These are phyloP conservation scores for Nycticryphes semicollaris DNA, from an alignment of 2,113 vertebrate species.

Conservation along the genomic window DNA sequence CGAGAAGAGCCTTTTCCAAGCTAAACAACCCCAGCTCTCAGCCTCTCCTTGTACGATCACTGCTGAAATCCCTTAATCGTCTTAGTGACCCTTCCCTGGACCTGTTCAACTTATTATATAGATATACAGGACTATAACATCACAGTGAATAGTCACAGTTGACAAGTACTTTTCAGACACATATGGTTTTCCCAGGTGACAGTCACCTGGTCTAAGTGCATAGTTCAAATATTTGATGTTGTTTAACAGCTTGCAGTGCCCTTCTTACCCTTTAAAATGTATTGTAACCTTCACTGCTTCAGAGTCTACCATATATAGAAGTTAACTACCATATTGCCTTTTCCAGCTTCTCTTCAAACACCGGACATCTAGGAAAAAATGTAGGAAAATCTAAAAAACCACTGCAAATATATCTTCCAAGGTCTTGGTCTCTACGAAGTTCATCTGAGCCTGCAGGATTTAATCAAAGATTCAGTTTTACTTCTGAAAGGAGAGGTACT, in stretches of 20 bases:
- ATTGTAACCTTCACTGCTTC: neutral
- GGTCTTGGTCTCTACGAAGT: neutral
- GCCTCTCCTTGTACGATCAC: neutral
- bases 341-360: neutral
- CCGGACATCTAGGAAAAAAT: neutral
- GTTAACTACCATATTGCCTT: neutral
- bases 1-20: neutral
- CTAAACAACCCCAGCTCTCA: neutral
- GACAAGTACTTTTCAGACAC: neutral
- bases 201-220: neutral
- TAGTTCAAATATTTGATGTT: neutral
- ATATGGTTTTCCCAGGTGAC: neutral
- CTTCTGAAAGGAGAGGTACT: neutral
- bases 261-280: neutral
- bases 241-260: neutral
- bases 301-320: neutral
- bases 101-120: neutral
- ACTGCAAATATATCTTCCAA: neutral
- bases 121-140: neutral
- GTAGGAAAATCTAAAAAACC: neutral
- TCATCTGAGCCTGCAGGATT: neutral
- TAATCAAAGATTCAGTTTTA: neutral
- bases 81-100: neutral
- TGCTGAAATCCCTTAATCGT: neutral
- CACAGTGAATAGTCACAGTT: neutral